These are phyloP conservation scores for Todiramphus saurophagus DNA, from an alignment of 2,113 vertebrate genomes.

Conservation along the genomic window DNA sequence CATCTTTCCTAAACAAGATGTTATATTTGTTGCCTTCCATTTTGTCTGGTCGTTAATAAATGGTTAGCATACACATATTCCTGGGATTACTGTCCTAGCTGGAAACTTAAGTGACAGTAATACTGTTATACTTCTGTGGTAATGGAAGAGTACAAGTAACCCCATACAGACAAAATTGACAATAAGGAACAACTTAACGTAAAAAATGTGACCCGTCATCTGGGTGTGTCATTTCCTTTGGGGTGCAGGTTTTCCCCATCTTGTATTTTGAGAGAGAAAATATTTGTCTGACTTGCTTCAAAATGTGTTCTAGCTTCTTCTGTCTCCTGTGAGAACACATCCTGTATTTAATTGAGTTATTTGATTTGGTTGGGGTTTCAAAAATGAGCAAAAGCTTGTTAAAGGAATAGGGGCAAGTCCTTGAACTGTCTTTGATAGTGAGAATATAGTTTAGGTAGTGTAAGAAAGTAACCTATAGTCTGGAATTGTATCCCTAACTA, in stretches of 20 bases:
- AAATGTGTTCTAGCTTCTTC: neutral
- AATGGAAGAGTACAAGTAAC: neutral
- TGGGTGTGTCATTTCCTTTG: slow-evolving; percentile 9
- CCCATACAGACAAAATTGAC: neutral
- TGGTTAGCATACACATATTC: neutral
- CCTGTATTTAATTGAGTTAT: neutral
- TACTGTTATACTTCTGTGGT: neutral
- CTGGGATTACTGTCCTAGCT: neutral
- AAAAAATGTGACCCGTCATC: neutral
- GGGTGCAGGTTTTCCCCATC: neutral
- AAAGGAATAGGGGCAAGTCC: neutral
- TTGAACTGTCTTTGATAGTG: neutral
- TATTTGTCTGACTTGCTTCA: slow-evolving; percentile 12
- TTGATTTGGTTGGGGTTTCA: slow-evolving; percentile 2
- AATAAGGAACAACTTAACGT: neutral
- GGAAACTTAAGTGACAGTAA: neutral
- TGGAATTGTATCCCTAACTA: neutral
- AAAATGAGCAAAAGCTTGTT: neutral
- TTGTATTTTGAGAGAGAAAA: slow-evolving; percentile 24
- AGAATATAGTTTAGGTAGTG: neutral
- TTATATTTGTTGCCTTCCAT: neutral
- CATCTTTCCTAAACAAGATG: neutral
- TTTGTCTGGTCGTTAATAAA: neutral
- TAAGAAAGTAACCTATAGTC: neutral
- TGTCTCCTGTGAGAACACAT: neutral